Evolutionary conservation across 2,113 vertebrate genomes (phyloP).

Genomic region (Gavialis gangeticus): DNA sequence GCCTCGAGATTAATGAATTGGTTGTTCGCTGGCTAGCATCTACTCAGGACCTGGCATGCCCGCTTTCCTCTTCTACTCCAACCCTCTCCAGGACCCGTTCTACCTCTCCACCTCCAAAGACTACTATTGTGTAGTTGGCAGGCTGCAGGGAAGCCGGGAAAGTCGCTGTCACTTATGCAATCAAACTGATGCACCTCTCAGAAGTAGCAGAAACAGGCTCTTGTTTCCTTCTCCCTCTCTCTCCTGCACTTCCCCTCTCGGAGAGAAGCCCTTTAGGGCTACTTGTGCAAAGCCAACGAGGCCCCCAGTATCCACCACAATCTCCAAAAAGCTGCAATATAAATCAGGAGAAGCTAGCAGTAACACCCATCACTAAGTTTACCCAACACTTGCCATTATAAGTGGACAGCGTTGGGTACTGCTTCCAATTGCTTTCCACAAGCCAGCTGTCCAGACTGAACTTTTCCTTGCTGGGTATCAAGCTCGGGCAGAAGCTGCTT

Average conservation of each 20-base stretch:
- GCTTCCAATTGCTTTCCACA: background rate
- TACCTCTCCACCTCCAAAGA: background rate
- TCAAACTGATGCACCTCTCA: background rate
- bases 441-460: background rate
- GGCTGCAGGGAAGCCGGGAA: background rate
- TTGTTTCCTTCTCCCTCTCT: background rate
- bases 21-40: background rate
- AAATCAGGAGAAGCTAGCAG: fast-evolving
- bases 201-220: background rate
- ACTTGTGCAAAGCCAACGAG: background rate
- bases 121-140: fast-evolving
- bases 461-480: background rate
- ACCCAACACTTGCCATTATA: background rate
- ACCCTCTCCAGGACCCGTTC: background rate
- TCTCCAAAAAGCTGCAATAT: background rate
- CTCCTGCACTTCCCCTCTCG: background rate
- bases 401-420: background rate
- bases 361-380: background rate
- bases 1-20: background rate
- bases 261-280: background rate
- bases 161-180: background rate
- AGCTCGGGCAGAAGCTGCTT: background rate
- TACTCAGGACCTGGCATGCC: background rate
- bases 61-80: background rate
- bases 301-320: background rate